phyloP scores from a whole-genome alignment of 1,140 invertebrate species.

The Drosophila pandora region DNA sequence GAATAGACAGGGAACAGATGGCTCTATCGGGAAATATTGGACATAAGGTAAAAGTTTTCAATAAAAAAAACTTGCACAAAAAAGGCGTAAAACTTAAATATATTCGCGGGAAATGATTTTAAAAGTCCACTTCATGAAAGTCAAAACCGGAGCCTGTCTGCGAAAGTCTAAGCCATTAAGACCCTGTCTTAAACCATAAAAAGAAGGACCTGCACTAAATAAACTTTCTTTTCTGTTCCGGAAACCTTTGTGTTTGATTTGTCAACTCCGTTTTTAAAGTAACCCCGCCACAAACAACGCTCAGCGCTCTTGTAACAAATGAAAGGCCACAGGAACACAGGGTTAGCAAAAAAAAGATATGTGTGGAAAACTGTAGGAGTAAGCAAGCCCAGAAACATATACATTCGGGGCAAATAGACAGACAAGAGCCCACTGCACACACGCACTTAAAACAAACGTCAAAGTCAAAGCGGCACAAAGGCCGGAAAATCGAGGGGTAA shows the following conservation, averaged over 20 bases:
- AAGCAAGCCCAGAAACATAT: conserved; percentile 22
- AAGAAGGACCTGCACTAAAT: too few relatives aligned
- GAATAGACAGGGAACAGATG: background rate
- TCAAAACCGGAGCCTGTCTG: too few relatives aligned
- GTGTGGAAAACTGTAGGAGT: conserved; percentile 17
- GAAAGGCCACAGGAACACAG: conserved; percentile 39
- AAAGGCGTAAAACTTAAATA: too few relatives aligned
- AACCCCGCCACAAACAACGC: conserved; percentile 30
- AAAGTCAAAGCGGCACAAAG: conserved; percentile 65
- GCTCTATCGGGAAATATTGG: background rate
- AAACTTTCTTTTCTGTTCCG: background rate
- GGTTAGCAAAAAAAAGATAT: conserved; percentile 18
- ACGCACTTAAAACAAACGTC: conserved; percentile 48
- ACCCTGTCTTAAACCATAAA: too few relatives aligned
- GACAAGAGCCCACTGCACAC: conserved; percentile 46
- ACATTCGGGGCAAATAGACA: conserved; percentile 20
- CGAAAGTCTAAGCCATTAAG: too few relatives aligned
- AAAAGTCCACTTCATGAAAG: too few relatives aligned
- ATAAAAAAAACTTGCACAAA: background rate
- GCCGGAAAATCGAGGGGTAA: conserved; percentile 13
- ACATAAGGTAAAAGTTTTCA: background rate
- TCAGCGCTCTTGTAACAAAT: conserved; percentile 28
- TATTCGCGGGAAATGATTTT: too few relatives aligned
- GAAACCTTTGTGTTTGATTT: background rate
- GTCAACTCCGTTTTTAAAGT: conserved; percentile 19